These are phyloP conservation scores for Anguilla pacifica DNA, from an alignment of 2,797 vertebrate genomes.

Conservation along the genomic window DNA sequence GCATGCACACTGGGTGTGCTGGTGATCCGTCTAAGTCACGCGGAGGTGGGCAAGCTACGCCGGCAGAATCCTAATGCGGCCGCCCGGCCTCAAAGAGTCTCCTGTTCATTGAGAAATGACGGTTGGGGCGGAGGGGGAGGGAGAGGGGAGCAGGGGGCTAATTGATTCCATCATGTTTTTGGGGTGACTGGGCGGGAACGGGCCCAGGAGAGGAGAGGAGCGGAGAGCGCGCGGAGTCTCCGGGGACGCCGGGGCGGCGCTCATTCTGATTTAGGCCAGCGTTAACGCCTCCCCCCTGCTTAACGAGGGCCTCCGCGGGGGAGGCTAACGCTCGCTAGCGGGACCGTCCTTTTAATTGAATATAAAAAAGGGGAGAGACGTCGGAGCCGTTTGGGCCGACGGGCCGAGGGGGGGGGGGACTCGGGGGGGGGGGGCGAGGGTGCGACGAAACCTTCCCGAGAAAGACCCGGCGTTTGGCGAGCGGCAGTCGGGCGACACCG, in stretches of 20 bases:
- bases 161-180: slow-evolving; percentile 32
- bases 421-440: neutral
- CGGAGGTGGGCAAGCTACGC: slow-evolving; percentile 54
- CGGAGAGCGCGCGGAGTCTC: slow-evolving; percentile 1
- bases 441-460: neutral
- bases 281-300: slow-evolving; percentile 8
- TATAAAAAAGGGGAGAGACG: neutral
- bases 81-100: slow-evolving; percentile 61
- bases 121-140: neutral
- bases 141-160: slow-evolving; percentile 16
- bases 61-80: slow-evolving; percentile 72
- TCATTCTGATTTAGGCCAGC: neutral
- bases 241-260: neutral
- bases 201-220: neutral
- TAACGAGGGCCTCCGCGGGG: neutral
- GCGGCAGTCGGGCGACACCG: neutral
- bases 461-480: neutral
- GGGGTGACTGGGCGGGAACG: neutral
- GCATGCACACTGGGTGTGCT: slow-evolving; percentile 53
- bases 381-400: neutral
- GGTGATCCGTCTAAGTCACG: slow-evolving; percentile 69
- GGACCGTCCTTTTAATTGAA: slow-evolving; percentile 23
- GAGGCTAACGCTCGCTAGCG: neutral
- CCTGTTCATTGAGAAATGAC: slow-evolving; percentile 66
- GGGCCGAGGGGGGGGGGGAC: neutral